Percentiles rank a stretch among this genome's conserved stretches.
Conservation (phyloP, 2,888 invertebrate genomes). For the Pristionchus exspectatus region DNA sequence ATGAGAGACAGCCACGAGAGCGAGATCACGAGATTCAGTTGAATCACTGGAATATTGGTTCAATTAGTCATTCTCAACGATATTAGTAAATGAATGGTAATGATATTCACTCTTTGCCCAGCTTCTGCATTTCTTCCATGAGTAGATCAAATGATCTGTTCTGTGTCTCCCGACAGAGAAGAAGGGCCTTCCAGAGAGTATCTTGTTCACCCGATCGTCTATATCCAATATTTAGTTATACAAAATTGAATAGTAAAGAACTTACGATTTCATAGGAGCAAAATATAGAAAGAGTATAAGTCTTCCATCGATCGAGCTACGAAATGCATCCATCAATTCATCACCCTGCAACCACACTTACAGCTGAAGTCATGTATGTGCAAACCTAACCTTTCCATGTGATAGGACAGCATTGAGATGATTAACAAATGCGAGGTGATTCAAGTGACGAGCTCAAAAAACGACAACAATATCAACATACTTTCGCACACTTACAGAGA, state of each 20-base stretch:
- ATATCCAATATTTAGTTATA: neutral
- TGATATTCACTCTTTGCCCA: constrained; percentile 49
- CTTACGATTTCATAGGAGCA: constrained; percentile 51
- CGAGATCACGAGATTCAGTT: constrained; percentile 18
- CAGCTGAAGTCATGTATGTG: no score
- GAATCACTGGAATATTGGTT: neutral
- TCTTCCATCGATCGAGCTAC: constrained; percentile 22
- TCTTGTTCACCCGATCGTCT: constrained; percentile 45
- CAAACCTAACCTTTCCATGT: constrained; percentile 26
- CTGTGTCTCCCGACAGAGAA: constrained; percentile 52
- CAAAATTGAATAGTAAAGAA: neutral
- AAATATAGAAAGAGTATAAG: constrained; percentile 24
- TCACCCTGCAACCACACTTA: neutral
- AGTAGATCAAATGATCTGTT: constrained; percentile 47
- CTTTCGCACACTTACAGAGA: neutral
- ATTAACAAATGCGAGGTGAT: constrained; percentile 47
- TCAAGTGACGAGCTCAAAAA: constrained; percentile 49
- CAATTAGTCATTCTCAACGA: neutral
- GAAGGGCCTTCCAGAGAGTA: constrained; percentile 47
- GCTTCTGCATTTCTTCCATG: constrained; percentile 51
- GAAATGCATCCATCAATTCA: neutral
- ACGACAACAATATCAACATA: neutral
- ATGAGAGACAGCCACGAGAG: constrained; percentile 41
- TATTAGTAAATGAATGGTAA: neutral
- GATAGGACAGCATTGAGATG: constrained; percentile 53